phyloP scores from a whole-genome alignment of 2,113 vertebrate species.

The Scophthalmus maximus region DNA sequence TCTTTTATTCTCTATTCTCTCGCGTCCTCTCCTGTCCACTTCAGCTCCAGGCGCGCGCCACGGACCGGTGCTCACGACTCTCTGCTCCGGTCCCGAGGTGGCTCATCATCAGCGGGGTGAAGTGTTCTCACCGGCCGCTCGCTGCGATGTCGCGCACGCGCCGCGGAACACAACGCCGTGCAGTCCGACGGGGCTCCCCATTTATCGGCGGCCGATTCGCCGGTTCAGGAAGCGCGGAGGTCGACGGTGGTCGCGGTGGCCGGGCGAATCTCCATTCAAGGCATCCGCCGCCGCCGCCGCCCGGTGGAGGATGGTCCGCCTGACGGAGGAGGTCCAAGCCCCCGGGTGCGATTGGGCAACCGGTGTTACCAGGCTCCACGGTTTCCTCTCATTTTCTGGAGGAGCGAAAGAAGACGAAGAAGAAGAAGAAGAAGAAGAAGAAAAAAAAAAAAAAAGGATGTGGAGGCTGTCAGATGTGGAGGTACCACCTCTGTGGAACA shows the following conservation, averaged over 20 bases:
- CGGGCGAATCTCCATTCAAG: conserved; percentile 73
- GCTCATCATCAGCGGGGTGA: conserved; percentile 83
- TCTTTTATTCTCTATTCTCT: background rate
- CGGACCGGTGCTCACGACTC: conserved; percentile 76
- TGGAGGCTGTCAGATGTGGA: conserved; percentile 74
- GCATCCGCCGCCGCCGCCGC: conserved; percentile 72
- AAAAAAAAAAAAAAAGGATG: conserved; percentile 52
- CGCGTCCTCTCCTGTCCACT: conserved; percentile 44
- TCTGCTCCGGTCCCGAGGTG: conserved; percentile 75
- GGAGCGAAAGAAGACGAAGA: too few relatives aligned
- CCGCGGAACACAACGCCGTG: conserved; percentile 64
- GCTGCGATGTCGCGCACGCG: conserved; percentile 69
- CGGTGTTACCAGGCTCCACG: conserved; percentile 66
- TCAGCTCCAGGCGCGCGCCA: conserved; percentile 77
- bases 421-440: background rate
- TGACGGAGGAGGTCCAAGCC: conserved; percentile 58
- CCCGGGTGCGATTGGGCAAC: conserved; percentile 48
- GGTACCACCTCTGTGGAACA: conserved; percentile 76
- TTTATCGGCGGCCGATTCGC: conserved; percentile 66
- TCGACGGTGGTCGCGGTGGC: too few relatives aligned
- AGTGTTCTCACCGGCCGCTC: conserved; percentile 74
- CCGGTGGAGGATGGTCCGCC: conserved; percentile 72
- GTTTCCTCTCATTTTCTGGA: conserved; percentile 53
- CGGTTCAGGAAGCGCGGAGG: conserved; percentile 44
- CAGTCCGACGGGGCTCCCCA: conserved; percentile 72